phyloP scores from a whole-genome alignment of 92 coral and sea anemone genomes.

The Metridium senile region DNA sequence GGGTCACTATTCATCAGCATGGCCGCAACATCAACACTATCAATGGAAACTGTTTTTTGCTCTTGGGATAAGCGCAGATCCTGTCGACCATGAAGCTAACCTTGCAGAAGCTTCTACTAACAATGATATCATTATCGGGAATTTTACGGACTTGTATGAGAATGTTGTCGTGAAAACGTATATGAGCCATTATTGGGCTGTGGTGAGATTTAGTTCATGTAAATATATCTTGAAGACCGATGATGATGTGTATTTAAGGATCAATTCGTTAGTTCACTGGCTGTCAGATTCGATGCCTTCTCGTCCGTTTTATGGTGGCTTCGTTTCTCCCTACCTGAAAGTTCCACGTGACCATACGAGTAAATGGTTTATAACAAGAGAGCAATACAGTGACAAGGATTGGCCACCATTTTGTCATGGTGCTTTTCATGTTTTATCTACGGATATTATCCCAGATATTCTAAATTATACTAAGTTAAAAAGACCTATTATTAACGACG shows the following conservation, averaged over 20 bases:
- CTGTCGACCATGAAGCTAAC: not conserved
- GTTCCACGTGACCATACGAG: not conserved
- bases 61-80: not conserved
- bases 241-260: not conserved
- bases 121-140: not conserved
- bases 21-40: not conserved
- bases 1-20: not conserved
- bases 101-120: not conserved
- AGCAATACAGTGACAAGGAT: not conserved
- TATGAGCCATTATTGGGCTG: not conserved
- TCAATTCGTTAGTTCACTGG: not conserved
- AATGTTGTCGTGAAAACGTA: not conserved
- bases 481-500: not conserved
- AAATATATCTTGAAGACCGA: not conserved
- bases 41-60: not conserved
- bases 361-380: not conserved
- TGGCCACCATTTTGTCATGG: conserved; percentile 5
- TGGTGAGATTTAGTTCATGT: not conserved
- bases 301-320: not conserved
- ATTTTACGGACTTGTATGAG: not conserved
- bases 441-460: not conserved
- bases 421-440: not conserved
- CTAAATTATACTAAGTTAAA: not conserved
- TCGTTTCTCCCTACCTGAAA: not conserved
- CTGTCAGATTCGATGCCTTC: not conserved